Conservation (phyloP, 2,797 vertebrate genomes). For the Champsocephalus gunnari region DNA sequence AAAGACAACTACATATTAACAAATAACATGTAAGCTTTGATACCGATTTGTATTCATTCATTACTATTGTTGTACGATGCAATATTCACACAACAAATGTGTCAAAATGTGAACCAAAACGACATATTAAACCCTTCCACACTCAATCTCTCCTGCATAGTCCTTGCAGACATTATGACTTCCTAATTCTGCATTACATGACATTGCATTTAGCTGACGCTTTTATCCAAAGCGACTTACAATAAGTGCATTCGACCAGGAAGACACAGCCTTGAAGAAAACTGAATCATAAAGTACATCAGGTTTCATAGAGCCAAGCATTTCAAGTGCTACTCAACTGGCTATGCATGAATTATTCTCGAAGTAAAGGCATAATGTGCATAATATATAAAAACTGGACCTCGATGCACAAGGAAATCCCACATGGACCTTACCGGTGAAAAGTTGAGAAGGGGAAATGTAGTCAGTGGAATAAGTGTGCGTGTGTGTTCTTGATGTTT, state of each 20-base stretch:
- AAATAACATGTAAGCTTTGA: background rate
- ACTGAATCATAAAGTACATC: no score
- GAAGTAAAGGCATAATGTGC: slow-evolving; percentile 60
- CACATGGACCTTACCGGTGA: slow-evolving; percentile 25
- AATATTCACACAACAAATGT: slow-evolving; percentile 26
- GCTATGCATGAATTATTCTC: slow-evolving; percentile 59
- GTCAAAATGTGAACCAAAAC: slow-evolving; percentile 28
- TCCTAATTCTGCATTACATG: slow-evolving; percentile 34
- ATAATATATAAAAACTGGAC: slow-evolving; percentile 58
- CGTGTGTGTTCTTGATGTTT: slow-evolving; percentile 2
- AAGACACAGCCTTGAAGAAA: no score
- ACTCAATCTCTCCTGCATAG: slow-evolving; percentile 48
- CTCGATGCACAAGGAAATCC: slow-evolving; percentile 33
- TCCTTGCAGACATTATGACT: slow-evolving; percentile 59
- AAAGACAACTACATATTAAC: background rate
- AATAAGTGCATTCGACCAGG: no score
- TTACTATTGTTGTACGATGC: slow-evolving; percentile 13
- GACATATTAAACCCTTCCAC: slow-evolving; percentile 28
- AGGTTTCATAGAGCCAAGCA: no score
- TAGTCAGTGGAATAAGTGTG: slow-evolving; percentile 9
- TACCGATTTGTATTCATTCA: background rate
- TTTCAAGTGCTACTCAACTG: no score
- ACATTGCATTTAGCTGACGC: no score
- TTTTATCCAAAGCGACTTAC: no score
- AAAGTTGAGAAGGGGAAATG: slow-evolving; percentile 36